These are phyloP conservation scores for Torymus aiolomorphi DNA, from an alignment of 2,888 invertebrate species.

Conservation along the genomic window DNA sequence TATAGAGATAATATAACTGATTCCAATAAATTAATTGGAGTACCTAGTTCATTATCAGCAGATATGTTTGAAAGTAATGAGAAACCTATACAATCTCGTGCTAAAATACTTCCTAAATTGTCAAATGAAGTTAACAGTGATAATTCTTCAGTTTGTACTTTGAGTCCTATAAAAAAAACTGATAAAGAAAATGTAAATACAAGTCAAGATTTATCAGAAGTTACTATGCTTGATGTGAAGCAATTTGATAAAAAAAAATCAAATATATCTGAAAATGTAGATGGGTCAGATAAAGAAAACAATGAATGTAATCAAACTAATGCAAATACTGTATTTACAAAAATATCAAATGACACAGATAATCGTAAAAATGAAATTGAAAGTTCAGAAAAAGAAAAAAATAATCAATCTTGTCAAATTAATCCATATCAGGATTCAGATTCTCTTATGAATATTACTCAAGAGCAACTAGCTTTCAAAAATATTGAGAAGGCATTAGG, in stretches of 20 bases:
- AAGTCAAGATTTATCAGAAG: conserved; percentile 8
- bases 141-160: conserved; percentile 6
- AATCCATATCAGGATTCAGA: conserved; percentile 42
- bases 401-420: conserved; percentile 5
- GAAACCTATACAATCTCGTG: not conserved
- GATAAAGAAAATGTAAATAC: conserved; percentile 24
- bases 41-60: conserved; percentile 47
- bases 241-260: conserved; percentile 34
- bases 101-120: not conserved
- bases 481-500: conserved; percentile 66
- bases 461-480: conserved; percentile 61
- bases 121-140: conserved; percentile 1
- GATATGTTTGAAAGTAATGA: conserved; percentile 55
- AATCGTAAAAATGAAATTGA: conserved; percentile 17
- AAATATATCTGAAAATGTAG: conserved; percentile 13
- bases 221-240: conserved; percentile 24
- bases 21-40: conserved; percentile 22
- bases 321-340: not conserved
- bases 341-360: conserved; percentile 6
- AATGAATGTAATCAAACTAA: conserved; percentile 9
- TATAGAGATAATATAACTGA: conserved; percentile 20
- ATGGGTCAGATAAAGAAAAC: conserved; percentile 51
- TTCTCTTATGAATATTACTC: conserved; percentile 63
- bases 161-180: not conserved
- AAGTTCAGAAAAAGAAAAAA: conserved; percentile 19